Evolutionary conservation across 2,113 vertebrate species (phyloP), one percentile per base, ranked within the genome.

Genomic region (Nibea albiflora): DNA sequence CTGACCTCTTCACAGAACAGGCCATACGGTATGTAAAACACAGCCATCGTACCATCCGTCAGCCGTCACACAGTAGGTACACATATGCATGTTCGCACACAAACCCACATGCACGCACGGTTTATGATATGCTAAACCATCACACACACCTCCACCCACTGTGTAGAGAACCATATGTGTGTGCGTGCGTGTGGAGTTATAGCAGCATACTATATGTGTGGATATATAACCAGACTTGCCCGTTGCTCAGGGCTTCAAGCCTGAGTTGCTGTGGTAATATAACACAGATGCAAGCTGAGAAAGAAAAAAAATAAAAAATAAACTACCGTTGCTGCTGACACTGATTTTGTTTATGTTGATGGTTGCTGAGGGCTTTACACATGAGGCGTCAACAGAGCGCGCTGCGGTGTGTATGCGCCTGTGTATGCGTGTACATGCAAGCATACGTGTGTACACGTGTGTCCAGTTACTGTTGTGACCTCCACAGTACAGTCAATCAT

Each of bases 1-100:
- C 96, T 26, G 93, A 88, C 19, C 67, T 93, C 68, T 95, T 93
- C 88, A 84, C 94, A 24, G 83, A 91, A 53, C 85, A 86, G 69
- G 73, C 71, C 52, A 39, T 82, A 50, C 86, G 89, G 95, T 95
- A 96, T 69, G 85, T 84, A 77, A 88, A 83, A 79, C n/a, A 61
- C 44, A 80, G 26, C 67, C 84, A 81, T 76, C 77, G 67, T 71
- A 58, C 65, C 65, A 66, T 87, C 83, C 78, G 54, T 78, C 73
- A 81, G 28, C 56, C 46, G 22, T 89, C 57, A 67, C 67, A 67
- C 50, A 74, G 69, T 52, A 60, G 61, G 31, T 58, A 42, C 47
- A 63, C 39, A 46, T 20, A 56, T 65, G 12, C 58, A 84, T 60
- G 52, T 70, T 56, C 73, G 66, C 57, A 54, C 16, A 79, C 72